Base-by-base conservation (phyloP, 2,888 invertebrate species). In the Ligdia adustata region DNA sequence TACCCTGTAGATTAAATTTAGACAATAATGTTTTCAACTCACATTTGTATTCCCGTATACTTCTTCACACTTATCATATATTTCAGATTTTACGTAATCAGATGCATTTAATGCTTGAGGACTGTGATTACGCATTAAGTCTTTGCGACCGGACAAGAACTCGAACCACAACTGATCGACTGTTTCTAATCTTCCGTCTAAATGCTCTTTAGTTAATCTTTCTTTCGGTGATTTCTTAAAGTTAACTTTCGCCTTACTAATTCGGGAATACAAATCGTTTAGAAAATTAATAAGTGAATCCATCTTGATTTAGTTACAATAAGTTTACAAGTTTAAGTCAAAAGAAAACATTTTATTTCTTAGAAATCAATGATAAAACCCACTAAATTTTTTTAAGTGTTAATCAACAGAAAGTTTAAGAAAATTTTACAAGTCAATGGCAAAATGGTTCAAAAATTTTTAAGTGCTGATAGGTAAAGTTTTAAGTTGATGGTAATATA, bases 211-310 rank as follows among this genome's bases (percentile, higher is more conserved):
- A 1, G 22, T 16, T 6, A 46, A 7, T 9, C 34, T 6, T 4
- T 46, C 34, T 15, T 29, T 46, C 0, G 39, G 39, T 0, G 39
- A 34, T 32, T 44, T 44, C 4, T 44, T 44, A 26, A 26, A 44
- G 18, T 44, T 37, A 3, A 6, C 7, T 13, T 6, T 20, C 4
- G 44, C 44, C 13, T 44, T 26, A 27, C 4, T 1, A 9, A 32
- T 32, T 0, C 32, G 18, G 0, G 9, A 18, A 6, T 11, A 11
- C 1, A 32, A 2, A 32, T 32, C 32, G 0, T 11, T 1, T 11
- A 18, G 32, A 32, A 32, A 32, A 3, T 32, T 32, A 6, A 32
- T 18, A 11, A 18, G 3, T 2, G 18, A 5, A 3, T 32, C 32
- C 32, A 32, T 32, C 6, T 18, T 33, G 5, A 4, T 12, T 12